Evolutionary conservation across 2,797 vertebrate species (phyloP), one percentile per base, ranked within the genome.

Genomic region (Phataginus tricuspis): DNA sequence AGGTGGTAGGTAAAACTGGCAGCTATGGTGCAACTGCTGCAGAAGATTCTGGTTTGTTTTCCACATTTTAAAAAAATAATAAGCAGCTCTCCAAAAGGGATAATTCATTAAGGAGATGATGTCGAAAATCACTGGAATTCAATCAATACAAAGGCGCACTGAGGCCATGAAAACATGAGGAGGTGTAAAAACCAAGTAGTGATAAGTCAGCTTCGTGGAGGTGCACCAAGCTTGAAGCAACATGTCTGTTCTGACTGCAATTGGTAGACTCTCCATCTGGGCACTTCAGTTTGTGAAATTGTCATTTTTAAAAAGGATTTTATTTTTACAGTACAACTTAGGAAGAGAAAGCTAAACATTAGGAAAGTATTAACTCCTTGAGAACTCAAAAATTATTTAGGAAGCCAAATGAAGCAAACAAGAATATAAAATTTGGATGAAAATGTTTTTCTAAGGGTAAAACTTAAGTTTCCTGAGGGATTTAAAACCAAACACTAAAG

Each of bases 61-160:
- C 94, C 91, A 77, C 23, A 72, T 86, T 90, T 64, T 86, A 79
- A 45, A 45, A 45, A 45, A 45, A 93, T 55, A 86, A 93, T 49
- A 71, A 45, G 14, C 57, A 87, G 66, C 84, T 93, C 87, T 93
- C 95, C 82, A 83, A 90, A 97, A 96, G 68, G 39, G 75, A 25
- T 51, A 64, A 34, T 37, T 74, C 75, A 80, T 71, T 87, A 89
- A 61, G 23, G 18, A 11, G 39, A 86, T 39, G 55, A 51, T 21
- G 27, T 3, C 94, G 51, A 83, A 85, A 86, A 93, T 37, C 23
- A 77, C 16, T 16, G 34, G 84, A 29, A 61, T 93, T 51, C 45
- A 61, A 82, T 86, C 10, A 69, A 37, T n/a, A 86, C 12, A 91
- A 92, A 75, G 31, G 29, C 83, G 27, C 15, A 72, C 37, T 64